phyloP scores from a whole-genome alignment of 2,113 vertebrate species.

The Fregetta grallaria region DNA sequence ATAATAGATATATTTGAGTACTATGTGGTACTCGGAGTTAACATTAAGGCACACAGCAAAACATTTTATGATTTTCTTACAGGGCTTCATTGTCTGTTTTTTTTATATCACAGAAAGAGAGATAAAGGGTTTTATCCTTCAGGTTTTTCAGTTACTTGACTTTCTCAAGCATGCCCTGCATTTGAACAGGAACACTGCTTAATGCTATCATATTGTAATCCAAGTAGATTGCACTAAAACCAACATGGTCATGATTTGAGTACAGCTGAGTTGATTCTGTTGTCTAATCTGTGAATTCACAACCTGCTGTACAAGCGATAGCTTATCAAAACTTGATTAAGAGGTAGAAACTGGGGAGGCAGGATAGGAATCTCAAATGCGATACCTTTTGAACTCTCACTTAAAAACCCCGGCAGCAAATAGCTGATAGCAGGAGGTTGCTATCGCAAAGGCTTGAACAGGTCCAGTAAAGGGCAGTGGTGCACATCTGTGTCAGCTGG shows the following conservation, averaged over 20 bases:
- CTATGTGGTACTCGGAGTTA: background rate
- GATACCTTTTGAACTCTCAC: background rate
- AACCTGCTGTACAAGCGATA: background rate
- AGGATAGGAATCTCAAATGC: background rate
- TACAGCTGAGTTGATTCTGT: background rate
- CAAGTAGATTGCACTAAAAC: background rate
- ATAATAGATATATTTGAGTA: background rate
- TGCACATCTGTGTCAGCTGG: background rate
- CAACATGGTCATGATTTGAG: background rate
- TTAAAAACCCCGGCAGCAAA: background rate
- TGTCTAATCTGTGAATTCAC: constrained; percentile 4
- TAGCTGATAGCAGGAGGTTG: background rate
- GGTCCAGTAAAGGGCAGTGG: background rate
- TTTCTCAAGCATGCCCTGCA: background rate
- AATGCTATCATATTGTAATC: background rate
- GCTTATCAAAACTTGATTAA: constrained; percentile 27
- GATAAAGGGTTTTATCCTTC: background rate
- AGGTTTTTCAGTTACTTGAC: background rate
- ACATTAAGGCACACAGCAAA: background rate
- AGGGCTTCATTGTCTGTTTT: background rate
- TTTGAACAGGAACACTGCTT: background rate
- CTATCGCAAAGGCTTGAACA: background rate
- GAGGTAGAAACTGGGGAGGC: background rate
- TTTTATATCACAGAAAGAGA: background rate
- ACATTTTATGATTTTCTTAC: background rate